These are phyloP conservation scores for Popillia japonica DNA, from an alignment of 1,140 invertebrate species.

Conservation along the genomic window DNA sequence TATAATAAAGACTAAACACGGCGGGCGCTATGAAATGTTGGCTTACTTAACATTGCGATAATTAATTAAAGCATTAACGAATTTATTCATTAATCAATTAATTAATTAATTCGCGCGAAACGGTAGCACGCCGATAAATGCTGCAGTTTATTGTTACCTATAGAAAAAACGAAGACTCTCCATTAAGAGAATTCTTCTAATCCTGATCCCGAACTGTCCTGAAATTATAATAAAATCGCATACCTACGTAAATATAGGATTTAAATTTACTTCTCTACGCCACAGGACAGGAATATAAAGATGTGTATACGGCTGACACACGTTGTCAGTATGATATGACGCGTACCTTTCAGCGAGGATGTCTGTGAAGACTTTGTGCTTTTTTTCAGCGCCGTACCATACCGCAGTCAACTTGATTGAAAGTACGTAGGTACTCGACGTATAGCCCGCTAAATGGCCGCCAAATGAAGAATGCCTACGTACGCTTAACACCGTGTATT, in stretches of 20 bases:
- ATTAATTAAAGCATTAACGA: background rate
- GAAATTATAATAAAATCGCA: too few species aligned
- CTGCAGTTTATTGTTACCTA: too few species aligned
- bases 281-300: background rate
- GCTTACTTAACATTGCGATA: background rate
- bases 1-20: background rate
- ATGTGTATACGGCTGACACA: background rate
- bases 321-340: background rate
- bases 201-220: too few species aligned
- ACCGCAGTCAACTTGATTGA: background rate
- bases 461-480: constrained; percentile 4
- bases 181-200: too few species aligned
- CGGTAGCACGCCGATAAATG: too few species aligned
- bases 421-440: background rate
- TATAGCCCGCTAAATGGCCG: background rate
- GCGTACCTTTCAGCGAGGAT: background rate
- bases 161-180: too few species aligned
- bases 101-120: background rate
- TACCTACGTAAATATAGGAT: too few species aligned
- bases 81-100: background rate
- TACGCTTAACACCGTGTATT: background rate
- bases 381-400: background rate
- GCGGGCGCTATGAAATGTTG: background rate
- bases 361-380: constrained; percentile 2
- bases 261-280: too few species aligned